These are phyloP conservation scores for Thunnus maccoyii DNA, from an alignment of 2,113 vertebrate species.

Conservation along the genomic window DNA sequence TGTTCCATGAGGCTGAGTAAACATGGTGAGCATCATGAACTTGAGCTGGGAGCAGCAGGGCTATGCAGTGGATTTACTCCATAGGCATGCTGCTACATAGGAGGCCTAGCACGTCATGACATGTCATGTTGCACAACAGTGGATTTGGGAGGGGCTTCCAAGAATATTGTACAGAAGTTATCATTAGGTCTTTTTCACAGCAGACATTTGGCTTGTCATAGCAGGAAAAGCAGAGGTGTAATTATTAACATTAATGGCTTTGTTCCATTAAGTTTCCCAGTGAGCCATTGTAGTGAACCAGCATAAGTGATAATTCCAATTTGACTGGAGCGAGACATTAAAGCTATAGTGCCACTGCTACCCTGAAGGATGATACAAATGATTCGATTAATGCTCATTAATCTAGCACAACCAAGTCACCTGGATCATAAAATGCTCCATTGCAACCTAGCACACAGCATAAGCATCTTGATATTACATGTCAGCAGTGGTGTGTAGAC, in stretches of 20 bases:
- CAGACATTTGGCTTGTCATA: no score
- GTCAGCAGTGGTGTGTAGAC: no score
- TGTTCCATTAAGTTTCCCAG: not conserved
- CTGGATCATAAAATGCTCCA: not conserved
- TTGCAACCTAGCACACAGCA: not conserved
- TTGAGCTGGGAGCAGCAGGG: not conserved
- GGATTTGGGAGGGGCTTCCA: not conserved
- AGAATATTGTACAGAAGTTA: not conserved
- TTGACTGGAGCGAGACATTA: no score
- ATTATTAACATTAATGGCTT: not conserved
- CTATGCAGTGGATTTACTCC: not conserved
- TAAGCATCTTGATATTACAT: no score
- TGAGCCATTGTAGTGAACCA: not conserved
- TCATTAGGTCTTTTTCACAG: no score
- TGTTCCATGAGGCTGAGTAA: constrained; percentile 36
- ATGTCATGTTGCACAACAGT: not conserved
- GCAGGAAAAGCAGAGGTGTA: no score
- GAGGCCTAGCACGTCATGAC: not conserved
- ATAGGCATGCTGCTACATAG: not conserved
- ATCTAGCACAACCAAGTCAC: not conserved
- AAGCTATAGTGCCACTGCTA: not conserved
- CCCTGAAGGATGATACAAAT: not conserved
- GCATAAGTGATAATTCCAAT: no score
- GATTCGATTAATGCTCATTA: no score
- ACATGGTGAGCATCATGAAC: constrained; percentile 26